These are phyloP conservation scores for Periphyllus acericola DNA, from an alignment of 2,888 invertebrate species.

Conservation along the genomic window DNA sequence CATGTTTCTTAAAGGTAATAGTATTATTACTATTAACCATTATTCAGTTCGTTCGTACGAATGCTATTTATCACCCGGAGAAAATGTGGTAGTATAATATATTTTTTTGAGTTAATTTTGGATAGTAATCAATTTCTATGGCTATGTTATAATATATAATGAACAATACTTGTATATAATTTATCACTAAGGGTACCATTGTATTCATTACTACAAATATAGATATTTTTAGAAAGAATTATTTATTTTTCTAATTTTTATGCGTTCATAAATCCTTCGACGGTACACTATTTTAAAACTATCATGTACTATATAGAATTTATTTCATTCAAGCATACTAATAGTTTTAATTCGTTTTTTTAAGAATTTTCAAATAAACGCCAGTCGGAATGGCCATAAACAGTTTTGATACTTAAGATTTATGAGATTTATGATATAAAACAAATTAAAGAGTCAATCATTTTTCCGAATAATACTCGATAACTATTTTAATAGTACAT, in stretches of 20 bases:
- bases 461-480: no score
- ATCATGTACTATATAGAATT: background rate
- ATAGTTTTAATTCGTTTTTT: background rate
- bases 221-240: constrained; percentile 11
- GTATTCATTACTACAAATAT: background rate
- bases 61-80: background rate
- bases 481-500: no score
- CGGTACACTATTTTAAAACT: background rate
- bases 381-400: background rate
- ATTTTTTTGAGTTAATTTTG: constrained; percentile 10
- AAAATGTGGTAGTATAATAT: background rate
- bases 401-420: background rate
- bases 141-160: constrained; percentile 15
- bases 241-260: constrained; percentile 3
- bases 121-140: constrained; percentile 9
- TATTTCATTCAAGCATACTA: background rate
- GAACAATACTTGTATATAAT: background rate
- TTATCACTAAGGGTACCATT: background rate
- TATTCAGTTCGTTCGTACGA: background rate
- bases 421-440: no score
- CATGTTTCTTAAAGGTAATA: background rate
- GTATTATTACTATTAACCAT: background rate
- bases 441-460: no score
- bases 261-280: constrained; percentile 27
- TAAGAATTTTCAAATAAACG: background rate